Evolutionary conservation across 2,888 invertebrate genomes (phyloP), one percentile per base, ranked within the genome.

Genomic region (Epirrhoe tristata): DNA sequence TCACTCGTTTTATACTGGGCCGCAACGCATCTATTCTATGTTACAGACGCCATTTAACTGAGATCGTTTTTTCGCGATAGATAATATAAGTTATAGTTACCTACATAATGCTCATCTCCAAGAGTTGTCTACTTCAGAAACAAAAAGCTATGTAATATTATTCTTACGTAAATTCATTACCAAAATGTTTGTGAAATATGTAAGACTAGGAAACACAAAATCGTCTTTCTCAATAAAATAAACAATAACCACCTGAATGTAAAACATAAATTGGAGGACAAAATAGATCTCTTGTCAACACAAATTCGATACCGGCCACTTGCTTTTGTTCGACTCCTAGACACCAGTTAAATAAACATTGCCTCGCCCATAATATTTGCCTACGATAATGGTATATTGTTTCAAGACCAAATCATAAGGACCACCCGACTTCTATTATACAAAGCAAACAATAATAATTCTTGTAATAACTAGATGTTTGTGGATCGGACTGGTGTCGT

Each of bases 1-100:
- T 81, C 81, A 80, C 78, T 77, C 77, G 79, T 78, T 81, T 81
- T 80, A 80, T 80, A 75, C 74, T 32, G 64, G 71, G 76, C 77
- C 76, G 77, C 78, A 76, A 77, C 76, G 73, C 66, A 76, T 81
- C 80, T 77, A 78, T 78, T 79, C 75, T 75, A 74, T 51, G 17
- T 24, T 24, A 32, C 53, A 10, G 53, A 17, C 50, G 16, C 32
- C 50, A 36, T 51, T 39, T 51, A 36, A 24, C 17, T 54, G 10
- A 14, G 34, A 54, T 24, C 8, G 12, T 6, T 56, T 31, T 48
- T 16, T 46, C 46, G 10, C 8, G 36, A 36, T 36, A 36, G 36
- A 0, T 8, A 36, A 36, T 36, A 36, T 36, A n/a, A n/a, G n/a
- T n/a, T n/a, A 24, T 24, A 24, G 1, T 24, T 2, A 3, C 24